Base-by-base conservation (phyloP, 1,140 invertebrate genomes). In the Diuraphis noxia region DNA sequence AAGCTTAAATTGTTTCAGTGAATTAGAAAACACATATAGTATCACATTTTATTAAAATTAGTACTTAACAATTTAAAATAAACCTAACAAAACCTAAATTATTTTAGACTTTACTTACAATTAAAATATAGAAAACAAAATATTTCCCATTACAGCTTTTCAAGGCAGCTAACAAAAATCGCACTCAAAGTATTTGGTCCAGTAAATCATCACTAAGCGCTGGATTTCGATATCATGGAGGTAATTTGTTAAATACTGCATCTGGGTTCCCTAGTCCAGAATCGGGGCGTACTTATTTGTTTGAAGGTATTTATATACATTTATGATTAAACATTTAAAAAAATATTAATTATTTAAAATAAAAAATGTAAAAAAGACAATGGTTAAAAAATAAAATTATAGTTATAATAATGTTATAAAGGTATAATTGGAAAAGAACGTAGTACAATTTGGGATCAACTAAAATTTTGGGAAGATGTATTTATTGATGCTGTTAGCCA, bases 401-500 rank as follows among this genome's bases (percentile, higher is more conserved):
- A 2, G 0, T 36, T 36, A 36, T 36, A 23, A 36, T 36, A 79
- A 79, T 92, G 13, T 72, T n/a, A n/a, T 92, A 10, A 81, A 93
- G 94, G 94, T 56, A 93, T 94, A 63, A 90, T 95, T 93, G 96
- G 95, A 6, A 97, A 97, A 93, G 96, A 97, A 85, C 95, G 98
- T 92, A 97, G 97, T 8, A 96, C 96, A 56, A 94, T 99, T n/a
- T 99, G 99, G 99, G 98, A 99, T 94, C 98, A 99, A 94, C 99
- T 99, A 97, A 98, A 99, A 93, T 99, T 99, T 94, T 99, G 99
- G 99, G 99, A 99, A 94, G 99, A 99, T 94, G 97, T 98, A 0
- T 99, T 99, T 93, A 95, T 99, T 41, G 99, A 99, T 94, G 98
- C 99, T 0, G 99, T 99, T 1, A 99, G 99, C 86, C 98, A 99